Evolutionary conservation across 2,113 vertebrate species (phyloP), one percentile per base, ranked within the genome.

Genomic region (Indicator indicator): DNA sequence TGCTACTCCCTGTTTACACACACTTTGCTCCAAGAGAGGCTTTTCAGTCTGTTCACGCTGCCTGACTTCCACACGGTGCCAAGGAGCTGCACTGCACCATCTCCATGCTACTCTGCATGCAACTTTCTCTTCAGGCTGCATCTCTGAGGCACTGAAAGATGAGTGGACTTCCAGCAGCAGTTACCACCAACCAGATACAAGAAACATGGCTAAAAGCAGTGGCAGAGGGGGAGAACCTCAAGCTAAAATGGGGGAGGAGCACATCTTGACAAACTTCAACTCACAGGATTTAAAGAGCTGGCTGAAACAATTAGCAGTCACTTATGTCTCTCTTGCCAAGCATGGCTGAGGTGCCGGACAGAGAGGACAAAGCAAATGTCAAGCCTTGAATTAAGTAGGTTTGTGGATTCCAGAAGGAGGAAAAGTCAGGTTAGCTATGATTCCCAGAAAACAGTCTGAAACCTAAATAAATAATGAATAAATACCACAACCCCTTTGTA

Each of bases 381-480:
- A 33, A 64, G 44, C 48, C 60, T 64, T 74, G 76, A 83, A 88
- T 64, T 38, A 92, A 91, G n/a, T 21, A 70, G 92, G 5, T 30
- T 40, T 65, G 30, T 59, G 46, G 85, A 59, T 7, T 86, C 36
- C 64, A 93, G 83, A 36, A 86, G 52, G 21, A 80, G 38, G 40
- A 83, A 82, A 83, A 90, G 69, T 68, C 73, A 92, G 72, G 83
- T 75, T 93, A 93, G 60, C 62, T 71, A 63, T 3, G 2, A 86
- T 81, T 91, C 79, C 79, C 74, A 59, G 58, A 55, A 68, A 88
- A 81, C 71, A 75, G 9, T 36, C 83, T 92, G 83, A 94, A 90
- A 68, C 28, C 62, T 68, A 92, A 83, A 86, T 81, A 95, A 78
- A 81, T 86, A 93, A 92, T 81, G 11, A 94, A 92, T 86, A 84